These are phyloP conservation scores for Strigamia crassipes DNA, from an alignment of 2,888 invertebrate genomes.

Conservation along the genomic window DNA sequence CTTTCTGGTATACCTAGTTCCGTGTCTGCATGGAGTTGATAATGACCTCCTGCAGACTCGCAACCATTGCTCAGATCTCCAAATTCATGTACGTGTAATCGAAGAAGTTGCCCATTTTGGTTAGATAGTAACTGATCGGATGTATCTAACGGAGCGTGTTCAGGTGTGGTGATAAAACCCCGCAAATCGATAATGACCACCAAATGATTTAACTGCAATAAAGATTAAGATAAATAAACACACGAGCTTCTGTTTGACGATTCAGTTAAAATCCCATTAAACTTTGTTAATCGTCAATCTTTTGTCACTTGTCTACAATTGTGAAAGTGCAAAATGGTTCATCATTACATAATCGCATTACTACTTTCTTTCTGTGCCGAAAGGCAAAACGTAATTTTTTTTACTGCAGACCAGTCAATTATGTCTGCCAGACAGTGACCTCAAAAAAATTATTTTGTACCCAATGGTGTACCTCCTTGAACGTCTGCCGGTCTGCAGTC, in stretches of 20 bases:
- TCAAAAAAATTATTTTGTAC: not conserved
- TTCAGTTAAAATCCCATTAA: too few relatives aligned
- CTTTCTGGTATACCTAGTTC: not conserved
- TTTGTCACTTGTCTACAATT: too few relatives aligned
- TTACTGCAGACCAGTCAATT: too few relatives aligned
- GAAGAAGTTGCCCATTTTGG: slow-evolving; percentile 15
- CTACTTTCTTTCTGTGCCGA: too few relatives aligned
- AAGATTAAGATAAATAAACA: not conserved
- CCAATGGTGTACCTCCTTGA: not conserved
- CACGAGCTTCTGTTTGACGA: too few relatives aligned
- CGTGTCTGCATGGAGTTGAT: slow-evolving; percentile 44
- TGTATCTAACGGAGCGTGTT: not conserved
- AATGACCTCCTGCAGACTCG: slow-evolving; percentile 47
- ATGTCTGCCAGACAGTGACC: not conserved
- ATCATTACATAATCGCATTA: too few relatives aligned
- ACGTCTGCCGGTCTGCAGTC: not conserved
- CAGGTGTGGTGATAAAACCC: slow-evolving; percentile 7
- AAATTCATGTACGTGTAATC: slow-evolving; percentile 48
- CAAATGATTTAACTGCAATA: slow-evolving; percentile 1
- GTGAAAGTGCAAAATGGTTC: too few relatives aligned
- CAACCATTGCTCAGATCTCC: slow-evolving; percentile 49
- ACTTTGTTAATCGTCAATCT: too few relatives aligned
- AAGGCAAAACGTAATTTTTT: too few relatives aligned
- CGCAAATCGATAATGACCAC: not conserved
- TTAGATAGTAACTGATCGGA: not conserved